A percentile compares a stretch with the other conserved stretches of the same genome.
phyloP scores from a whole-genome alignment of 2,113 vertebrate species.

The Phylloscopus trochilus region DNA sequence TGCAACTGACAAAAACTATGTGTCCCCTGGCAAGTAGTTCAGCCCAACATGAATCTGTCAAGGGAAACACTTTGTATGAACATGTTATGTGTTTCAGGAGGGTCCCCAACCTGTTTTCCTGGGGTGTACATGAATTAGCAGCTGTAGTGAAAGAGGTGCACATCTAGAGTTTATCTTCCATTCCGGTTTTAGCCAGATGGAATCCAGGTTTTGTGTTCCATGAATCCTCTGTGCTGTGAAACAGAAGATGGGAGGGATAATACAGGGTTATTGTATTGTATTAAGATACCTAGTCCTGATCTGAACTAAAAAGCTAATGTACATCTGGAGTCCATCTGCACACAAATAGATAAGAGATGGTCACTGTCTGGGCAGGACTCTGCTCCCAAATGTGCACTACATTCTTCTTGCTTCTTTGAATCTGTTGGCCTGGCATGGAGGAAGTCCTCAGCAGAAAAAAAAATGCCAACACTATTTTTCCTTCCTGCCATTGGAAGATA shows the following conservation, averaged over 20 bases:
- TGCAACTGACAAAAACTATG: fast-evolving
- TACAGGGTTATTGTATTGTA: background rate
- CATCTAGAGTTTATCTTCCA: background rate
- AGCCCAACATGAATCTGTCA: background rate
- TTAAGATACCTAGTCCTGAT: background rate
- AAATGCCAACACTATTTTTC: background rate
- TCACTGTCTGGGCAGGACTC: background rate
- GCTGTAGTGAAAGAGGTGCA: background rate
- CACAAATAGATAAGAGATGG: background rate
- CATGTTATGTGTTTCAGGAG: background rate
- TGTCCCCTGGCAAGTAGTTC: background rate
- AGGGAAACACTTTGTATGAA: background rate
- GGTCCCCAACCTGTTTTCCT: background rate
- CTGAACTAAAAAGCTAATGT: background rate
- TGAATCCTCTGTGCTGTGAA: background rate
- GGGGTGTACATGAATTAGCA: background rate
- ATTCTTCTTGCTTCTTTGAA: background rate
- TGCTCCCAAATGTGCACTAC: background rate
- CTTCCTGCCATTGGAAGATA: background rate
- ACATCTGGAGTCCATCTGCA: background rate
- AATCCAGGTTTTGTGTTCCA: background rate
- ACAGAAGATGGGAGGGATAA: background rate
- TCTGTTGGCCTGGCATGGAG: background rate
- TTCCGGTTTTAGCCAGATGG: background rate
- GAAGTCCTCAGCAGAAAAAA: background rate